A percentile compares a stretch with the other conserved stretches of the same genome.
Evolutionary conservation across 2,113 vertebrate genomes (phyloP).

Genomic region (Ahaetulla prasina): DNA sequence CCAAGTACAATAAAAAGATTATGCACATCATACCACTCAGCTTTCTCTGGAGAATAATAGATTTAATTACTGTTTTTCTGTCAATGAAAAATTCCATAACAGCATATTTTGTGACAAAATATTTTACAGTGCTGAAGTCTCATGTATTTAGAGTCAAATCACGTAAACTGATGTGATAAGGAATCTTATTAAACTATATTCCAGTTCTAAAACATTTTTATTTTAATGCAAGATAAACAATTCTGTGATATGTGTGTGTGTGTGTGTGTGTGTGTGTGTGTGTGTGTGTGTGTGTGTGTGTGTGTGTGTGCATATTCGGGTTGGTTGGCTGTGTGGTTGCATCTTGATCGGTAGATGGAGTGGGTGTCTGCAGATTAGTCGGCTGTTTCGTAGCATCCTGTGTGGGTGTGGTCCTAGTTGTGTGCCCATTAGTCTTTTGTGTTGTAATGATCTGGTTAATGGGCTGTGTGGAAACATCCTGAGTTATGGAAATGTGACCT

Average conservation of each 20-base stretch:
- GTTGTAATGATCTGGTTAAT: too few species aligned
- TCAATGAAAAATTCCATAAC: slow-evolving; percentile 44
- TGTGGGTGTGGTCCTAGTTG: too few species aligned
- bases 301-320: too few species aligned
- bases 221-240: not conserved
- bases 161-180: slow-evolving; percentile 23
- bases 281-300: too few species aligned
- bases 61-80: slow-evolving; percentile 63
- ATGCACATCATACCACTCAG: slow-evolving; percentile 47
- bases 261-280: too few species aligned
- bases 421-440: too few species aligned
- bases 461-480: too few species aligned
- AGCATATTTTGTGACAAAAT: slow-evolving; percentile 44
- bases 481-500: too few species aligned
- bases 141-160: slow-evolving; percentile 22
- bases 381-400: too few species aligned
- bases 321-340: too few species aligned
- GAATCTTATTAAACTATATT: slow-evolving; percentile 14
- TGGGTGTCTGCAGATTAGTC: too few species aligned
- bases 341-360: too few species aligned
- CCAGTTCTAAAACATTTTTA: not conserved
- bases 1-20: slow-evolving; percentile 59
- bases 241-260: not conserved
- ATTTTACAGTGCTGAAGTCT: slow-evolving; percentile 36
- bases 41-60: slow-evolving; percentile 51